Base-by-base conservation (phyloP, 2,797 vertebrate genomes). In the Cygnus olor region DNA sequence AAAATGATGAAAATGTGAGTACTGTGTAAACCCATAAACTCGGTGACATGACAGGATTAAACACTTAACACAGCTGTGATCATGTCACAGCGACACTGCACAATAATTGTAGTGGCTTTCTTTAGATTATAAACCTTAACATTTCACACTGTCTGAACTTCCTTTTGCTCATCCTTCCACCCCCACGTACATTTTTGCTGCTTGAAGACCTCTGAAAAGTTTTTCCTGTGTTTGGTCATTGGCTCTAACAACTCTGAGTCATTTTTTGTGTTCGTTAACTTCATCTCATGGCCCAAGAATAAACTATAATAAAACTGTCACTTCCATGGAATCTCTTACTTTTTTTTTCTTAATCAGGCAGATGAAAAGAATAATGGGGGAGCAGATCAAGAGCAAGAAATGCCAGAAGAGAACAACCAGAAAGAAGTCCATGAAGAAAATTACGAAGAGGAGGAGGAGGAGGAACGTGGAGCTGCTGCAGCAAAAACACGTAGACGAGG, bases 391-490 rank as follows among this genome's bases (percentile, higher is more conserved):
- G 97, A 98, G 44, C 97, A 91, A 72, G 98, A 97, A 51, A 89
- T 96, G n/a, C 98, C 94, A 70, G 98, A 96, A 51, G 98, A 97
- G 45, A 97, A 94, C 53, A 97, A 56, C 11, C 97, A 90, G 66
- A 98, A 98, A 89, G 98, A 98, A 28, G 98, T 97, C 54, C 98
- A 97, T 27, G 98, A 99, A 81, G 98, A 99, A 22, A 98, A 99
- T 9, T 99, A 99, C 8, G 99, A 99, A 42, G 99, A 99, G 57
- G 98, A 99, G 1, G 98, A 98, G 27, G 98, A 98, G 8, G 98
- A 98, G 2, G 94, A 94, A 15, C 98, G 95, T 14, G 98, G 96
- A 16, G 96, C 81, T 36, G 80, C 34, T 17, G 97, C 96, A 94
- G 97, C 98, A 97, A 98, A 98, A 79, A 96, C 97, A 32, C 98